Base-by-base conservation (phyloP, 2,888 invertebrate genomes). In the Trissolcus brochymenae region DNA sequence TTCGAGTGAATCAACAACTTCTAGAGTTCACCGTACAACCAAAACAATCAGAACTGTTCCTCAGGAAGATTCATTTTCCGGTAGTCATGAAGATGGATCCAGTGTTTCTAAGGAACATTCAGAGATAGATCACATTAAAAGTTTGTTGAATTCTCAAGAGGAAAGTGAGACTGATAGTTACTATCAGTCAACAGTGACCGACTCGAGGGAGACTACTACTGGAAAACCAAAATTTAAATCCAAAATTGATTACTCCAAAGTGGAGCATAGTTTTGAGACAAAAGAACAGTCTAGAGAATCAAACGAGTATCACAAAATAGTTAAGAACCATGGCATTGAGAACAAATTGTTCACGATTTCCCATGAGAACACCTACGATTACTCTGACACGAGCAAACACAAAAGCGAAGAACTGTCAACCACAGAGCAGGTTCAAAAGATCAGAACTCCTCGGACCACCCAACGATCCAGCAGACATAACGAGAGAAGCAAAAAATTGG, bases 281-380 rank as follows among this genome's bases (percentile, higher is more conserved):
- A 51, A 13, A 51, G 14, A 51, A 51, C 7, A 4, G 9, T 51
- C 19, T 1, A 6, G 14, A 29, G 60, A 17, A 9, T 53, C 57
- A 0, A 14, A 55, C 16, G 41, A 67, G 41, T 55, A 11, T 41
- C 1, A 40, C 1, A 25, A 49, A 29, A 14, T 54, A 0, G 40
- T 6, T 4, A 71, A 76, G 40, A 57, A 6, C 25, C 6, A 53
- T 11, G 73, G 68, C 9, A 65, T 77, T 2, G 51, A 77, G 25
- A 40, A 77, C n/a, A 77, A 73, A 43, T 2, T 59, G 7, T 73
- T 77, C 6, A 50, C 29, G 3, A 49, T 64, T 21, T 76, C 76
- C 1, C 19, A n/a, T 3, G 71, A 76, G 40, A 54, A 29, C 14
- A 40, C 6, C 2, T 16, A 51, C 3, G 43, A 67, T 14, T 55